Evolutionary conservation across 2,797 vertebrate species (phyloP), one percentile per base, ranked within the genome.

Genomic region (Dermochelys coriacea): DNA sequence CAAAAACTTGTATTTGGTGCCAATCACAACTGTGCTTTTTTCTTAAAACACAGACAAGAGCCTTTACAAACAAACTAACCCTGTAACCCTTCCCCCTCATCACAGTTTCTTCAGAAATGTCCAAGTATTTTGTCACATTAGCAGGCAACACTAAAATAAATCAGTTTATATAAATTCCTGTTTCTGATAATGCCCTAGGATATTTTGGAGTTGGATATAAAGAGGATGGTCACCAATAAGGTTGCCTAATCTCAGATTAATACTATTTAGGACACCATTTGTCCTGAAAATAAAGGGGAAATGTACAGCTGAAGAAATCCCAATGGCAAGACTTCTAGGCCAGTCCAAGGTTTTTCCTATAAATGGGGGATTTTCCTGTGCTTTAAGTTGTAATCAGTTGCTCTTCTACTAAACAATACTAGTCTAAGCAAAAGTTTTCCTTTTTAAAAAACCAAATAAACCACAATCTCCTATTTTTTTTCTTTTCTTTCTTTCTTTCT

Each of bases 341-440:
- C 57, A 47, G 93, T 88, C 95, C 94, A 93, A 93, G 79, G 41
- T 93, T 88, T 97, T 97, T 97, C 96, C 91, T 95, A 84, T 91
- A 59, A 88, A 80, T 52, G 50, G 49, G 5, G 1, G 2, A 54
- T 96, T 80, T 51, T 77, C 94, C 93, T 93, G 55, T 96, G 80
- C 94, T 97, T 97, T 94, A 93, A 94, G 82, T 94, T 87, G 82
- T 64, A 93, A 87, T 57, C 89, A 93, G 91, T 95, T 64, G 11
- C 47, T 93, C 82, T 96, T 94, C 82, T 90, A 91, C 37, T 95
- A 96, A 97, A 97, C 89, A 97, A 86, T 50, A 90, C 50, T 55
- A 84, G 74, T 59, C 75, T 95, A 84, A 91, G 94, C 88, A 97
- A 95, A 96, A 96, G 4, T 23, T 52, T 77, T 97, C 86, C 87